These are phyloP conservation scores for Ligdia adustata DNA, from an alignment of 2,888 invertebrate species.

Conservation along the genomic window DNA sequence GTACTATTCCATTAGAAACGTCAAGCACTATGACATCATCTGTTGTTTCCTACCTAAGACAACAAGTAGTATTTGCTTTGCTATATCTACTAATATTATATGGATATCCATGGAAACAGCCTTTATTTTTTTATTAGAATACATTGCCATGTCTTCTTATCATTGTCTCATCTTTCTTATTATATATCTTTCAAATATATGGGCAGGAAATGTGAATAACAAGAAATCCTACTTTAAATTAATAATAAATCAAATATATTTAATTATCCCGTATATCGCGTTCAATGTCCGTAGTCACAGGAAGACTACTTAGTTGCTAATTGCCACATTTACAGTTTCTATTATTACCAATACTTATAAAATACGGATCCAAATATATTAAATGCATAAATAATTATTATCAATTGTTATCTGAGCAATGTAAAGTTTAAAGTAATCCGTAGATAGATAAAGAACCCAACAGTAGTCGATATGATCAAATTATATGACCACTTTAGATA, in stretches of 20 bases:
- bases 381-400: not conserved
- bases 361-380: conserved; percentile 5
- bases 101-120: conserved; percentile 19
- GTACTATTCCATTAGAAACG: too few species aligned
- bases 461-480: conserved; percentile 30
- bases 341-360: conserved; percentile 8
- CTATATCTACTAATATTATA: conserved; percentile 20
- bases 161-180: too few species aligned
- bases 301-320: too few species aligned
- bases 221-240: too few species aligned
- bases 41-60: conserved; percentile 10
- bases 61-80: conserved; percentile 21
- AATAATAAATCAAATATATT: too few species aligned
- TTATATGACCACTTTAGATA: conserved; percentile 32
- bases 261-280: too few species aligned
- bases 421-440: conserved; percentile 27
- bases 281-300: too few species aligned
- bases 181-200: too few species aligned
- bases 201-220: too few species aligned
- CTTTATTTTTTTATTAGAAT: too few species aligned
- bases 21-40: conserved; percentile 16
- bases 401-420: conserved; percentile 33
- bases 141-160: too few species aligned
- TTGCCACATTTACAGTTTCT: too few species aligned
- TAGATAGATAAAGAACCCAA: conserved; percentile 1